Evolutionary conservation across 1,140 invertebrate species (phyloP), one percentile per base, ranked within the genome.

Genomic region (Nasonia vitripennis): DNA sequence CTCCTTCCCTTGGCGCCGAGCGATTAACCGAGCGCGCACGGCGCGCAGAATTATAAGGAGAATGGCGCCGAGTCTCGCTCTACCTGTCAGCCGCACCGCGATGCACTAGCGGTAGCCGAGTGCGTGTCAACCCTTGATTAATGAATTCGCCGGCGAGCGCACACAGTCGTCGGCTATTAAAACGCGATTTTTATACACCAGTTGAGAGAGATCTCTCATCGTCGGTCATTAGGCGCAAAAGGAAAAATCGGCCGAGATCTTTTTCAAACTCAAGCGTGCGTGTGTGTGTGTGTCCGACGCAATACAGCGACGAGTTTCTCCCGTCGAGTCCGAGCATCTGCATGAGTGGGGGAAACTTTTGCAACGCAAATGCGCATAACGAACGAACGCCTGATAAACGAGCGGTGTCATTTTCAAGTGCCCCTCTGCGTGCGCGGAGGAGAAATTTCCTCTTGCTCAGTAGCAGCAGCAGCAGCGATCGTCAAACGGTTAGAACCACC

Each of bases 41-140:
- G 20, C 27, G 74, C 11, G 48, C 41, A 45, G 62, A 78, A 78
- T 84, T 34, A 31, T 78, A 78, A 84, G 37, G 77, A 71, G 48
- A 55, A 68, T 2, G 34, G 31, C 68, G 55, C 20, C 37, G 75
- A 74, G 84, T 87, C 55, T 62, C 55, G 55, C 55, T 62, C 86
- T 86, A 83, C 87, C 88, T 87, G 88, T 91, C 90, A 89, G 87
- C 87, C 79, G 81, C 83, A 73, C 78, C 82, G 78, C 86, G 82
- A 88, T 86, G 86, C 23, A 88, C 87, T 51, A 89, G 91, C 91
- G 87, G 91, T 92, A 91, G 90, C 90, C 87, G 88, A 89, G 89
- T 91, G 87, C 89, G 90, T 91, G 91, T 91, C 91, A 91, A 91
- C 90, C 87, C 78, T 87, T 92, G 91, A 92, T 90, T 92, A 92